Percentiles rank a stretch among this genome's conserved stretches.
phyloP scores from a whole-genome alignment of 2,888 invertebrate species.

The Meloe dianella region DNA sequence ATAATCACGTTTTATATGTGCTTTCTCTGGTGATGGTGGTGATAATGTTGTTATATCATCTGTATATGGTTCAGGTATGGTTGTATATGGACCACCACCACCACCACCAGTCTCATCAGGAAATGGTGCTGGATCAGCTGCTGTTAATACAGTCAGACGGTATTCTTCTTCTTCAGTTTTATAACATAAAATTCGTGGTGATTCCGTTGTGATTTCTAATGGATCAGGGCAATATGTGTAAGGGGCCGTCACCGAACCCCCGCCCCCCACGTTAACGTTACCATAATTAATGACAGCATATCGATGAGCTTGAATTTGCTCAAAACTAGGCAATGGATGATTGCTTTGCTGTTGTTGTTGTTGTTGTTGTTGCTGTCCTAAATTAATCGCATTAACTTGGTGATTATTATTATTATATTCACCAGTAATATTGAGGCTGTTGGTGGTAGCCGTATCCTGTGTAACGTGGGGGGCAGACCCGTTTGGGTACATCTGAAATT shows the following conservation, averaged over 20 bases:
- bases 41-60: conserved; percentile 16
- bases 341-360: conserved; percentile 43
- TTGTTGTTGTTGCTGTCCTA: conserved; percentile 41
- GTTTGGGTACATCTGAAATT: conserved; percentile 77
- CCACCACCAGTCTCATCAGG: background rate
- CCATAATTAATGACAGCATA: conserved; percentile 61
- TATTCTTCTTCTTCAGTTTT: conserved; percentile 44
- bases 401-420: conserved; percentile 57
- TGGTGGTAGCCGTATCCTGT: conserved; percentile 71
- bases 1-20: conserved; percentile 53
- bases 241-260: conserved; percentile 61
- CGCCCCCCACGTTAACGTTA: conserved; percentile 79
- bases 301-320: conserved; percentile 65
- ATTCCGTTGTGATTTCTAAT: conserved; percentile 41
- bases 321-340: conserved; percentile 70
- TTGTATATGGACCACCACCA: too few relatives aligned
- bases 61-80: conserved; percentile 35
- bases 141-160: conserved; percentile 58
- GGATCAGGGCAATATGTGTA: conserved; percentile 45
- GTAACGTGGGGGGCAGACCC: conserved; percentile 86
- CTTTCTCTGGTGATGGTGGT: conserved; percentile 52
- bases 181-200: conserved; percentile 41
- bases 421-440: conserved; percentile 84
- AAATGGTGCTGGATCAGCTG: conserved; percentile 51
- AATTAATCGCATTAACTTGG: conserved; percentile 58